Evolutionary conservation across 2,888 invertebrate genomes (phyloP), one percentile per base, ranked within the genome.

Genomic region (Lasioglossum oenotherae): DNA sequence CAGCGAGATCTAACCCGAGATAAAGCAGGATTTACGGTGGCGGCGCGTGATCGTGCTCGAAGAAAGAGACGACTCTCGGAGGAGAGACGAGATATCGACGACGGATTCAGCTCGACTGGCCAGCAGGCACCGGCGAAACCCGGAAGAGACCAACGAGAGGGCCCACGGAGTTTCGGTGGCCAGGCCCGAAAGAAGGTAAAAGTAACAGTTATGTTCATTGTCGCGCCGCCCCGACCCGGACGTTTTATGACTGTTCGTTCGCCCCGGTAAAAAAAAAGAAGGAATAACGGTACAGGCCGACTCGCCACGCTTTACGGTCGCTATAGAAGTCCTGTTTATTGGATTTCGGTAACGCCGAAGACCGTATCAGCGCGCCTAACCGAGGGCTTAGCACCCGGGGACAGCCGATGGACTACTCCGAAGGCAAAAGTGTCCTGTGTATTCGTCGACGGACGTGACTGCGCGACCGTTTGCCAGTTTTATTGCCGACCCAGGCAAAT

Each of bases 171-270:
- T 69, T 85, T 82, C 77, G 71, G 23, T 78, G 81, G 83, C 71
- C 49, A 82, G 53, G 23, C 72, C 67, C 87, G 60, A 75, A 82
- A 84, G 85, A 84, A 91, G 91, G 89, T 88, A 90, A 90, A 90
- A 88, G 86, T 90, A 92, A 93, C 93, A 93, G 93, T 92, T 94
- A 91, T 87, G 83, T 91, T 93, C 91, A 94, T 94, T 95, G 94
- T 95, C 92, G 88, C 88, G 79, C 19, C 69, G 44, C 64, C 44
- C 74, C 80, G 82, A 64, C 35, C 78, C 88, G 89, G 85, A 81
- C 91, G 88, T 87, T 94, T 94, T 94, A 93, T 87, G 93, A 94
- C 93, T 91, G 91, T 90, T 92, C 91, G 91, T 90, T 92, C 91
- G 89, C 44, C 81, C 49, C 41, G 85, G 87, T 53, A n/a, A 53